A percentile compares a stretch with the other conserved stretches of the same genome.
Evolutionary conservation across 2,797 vertebrate species (phyloP).

Genomic region (Parambassis ranga): DNA sequence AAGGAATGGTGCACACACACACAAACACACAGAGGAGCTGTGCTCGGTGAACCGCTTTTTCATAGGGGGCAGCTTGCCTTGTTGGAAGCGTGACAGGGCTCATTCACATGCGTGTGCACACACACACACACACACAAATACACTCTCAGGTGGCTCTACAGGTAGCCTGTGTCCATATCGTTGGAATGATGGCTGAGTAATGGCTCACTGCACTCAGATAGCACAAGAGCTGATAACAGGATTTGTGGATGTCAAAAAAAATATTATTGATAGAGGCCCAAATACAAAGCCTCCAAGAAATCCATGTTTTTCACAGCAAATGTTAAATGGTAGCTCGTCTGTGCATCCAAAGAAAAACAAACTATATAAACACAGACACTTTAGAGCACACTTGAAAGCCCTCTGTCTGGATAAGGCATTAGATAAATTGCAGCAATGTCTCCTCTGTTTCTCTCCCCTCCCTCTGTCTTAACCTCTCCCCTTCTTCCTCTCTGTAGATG

Average conservation of each 20-base stretch:
- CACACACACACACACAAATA: neutral
- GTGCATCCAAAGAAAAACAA: neutral
- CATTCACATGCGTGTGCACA: neutral
- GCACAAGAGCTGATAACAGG: slow-evolving; percentile 6
- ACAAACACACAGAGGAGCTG: slow-evolving; percentile 19
- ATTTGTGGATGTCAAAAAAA: slow-evolving; percentile 11
- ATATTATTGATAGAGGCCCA: slow-evolving; percentile 8
- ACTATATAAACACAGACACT: slow-evolving; percentile 44
- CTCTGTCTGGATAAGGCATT: slow-evolving; percentile 65
- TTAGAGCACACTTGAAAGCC: slow-evolving; percentile 40
- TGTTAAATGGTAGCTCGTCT: too few relatives aligned
- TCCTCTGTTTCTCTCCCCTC: neutral
- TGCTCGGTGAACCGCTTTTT: slow-evolving; percentile 16
- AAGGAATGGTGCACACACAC: slow-evolving; percentile 44
- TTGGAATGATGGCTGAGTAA: slow-evolving; percentile 21
- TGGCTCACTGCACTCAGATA: slow-evolving; percentile 32
- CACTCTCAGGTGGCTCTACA: slow-evolving; percentile 28
- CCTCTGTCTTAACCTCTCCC: slow-evolving; percentile 31
- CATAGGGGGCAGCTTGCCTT: neutral
- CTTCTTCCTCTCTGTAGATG: slow-evolving; percentile 45
- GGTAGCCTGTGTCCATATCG: slow-evolving; percentile 31
- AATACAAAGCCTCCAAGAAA: neutral
- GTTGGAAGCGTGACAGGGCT: neutral
- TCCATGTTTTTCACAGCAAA: too few relatives aligned
- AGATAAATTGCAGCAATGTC: slow-evolving; percentile 49